phyloP scores from a whole-genome alignment of 2,113 vertebrate genomes.

The Nothobranchius kuhntae region DNA sequence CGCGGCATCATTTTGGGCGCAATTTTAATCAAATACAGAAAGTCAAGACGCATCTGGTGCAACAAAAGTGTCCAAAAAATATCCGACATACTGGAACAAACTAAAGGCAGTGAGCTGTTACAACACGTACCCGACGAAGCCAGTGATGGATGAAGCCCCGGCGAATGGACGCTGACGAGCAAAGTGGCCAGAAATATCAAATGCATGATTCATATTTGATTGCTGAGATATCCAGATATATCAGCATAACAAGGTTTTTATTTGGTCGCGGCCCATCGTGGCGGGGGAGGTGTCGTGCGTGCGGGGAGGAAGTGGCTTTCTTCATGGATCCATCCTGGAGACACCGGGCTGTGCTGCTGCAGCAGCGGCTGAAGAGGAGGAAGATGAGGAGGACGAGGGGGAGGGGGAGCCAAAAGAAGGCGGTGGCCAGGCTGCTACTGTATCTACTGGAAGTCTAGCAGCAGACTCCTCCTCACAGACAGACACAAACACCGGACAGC shows the following conservation, averaged over 20 bases:
- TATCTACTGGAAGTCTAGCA: too few species aligned
- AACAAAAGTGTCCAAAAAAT: slow-evolving; percentile 26
- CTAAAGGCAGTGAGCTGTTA: slow-evolving; percentile 21
- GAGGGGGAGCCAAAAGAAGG: slow-evolving; percentile 64
- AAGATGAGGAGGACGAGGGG: slow-evolving; percentile 18
- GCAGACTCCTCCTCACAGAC: slow-evolving; percentile 57
- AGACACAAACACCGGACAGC: too few species aligned
- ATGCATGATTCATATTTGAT: slow-evolving; percentile 86
- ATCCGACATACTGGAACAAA: too few species aligned
- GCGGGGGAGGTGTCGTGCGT: slow-evolving; percentile 53
- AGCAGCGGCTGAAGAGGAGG: slow-evolving; percentile 52
- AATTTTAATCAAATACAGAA: neutral
- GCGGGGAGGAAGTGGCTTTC: slow-evolving; percentile 43
- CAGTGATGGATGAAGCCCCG: slow-evolving; percentile 72
- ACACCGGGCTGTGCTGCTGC: slow-evolving; percentile 64
- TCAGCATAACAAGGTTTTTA: slow-evolving; percentile 75
- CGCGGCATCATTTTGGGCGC: neutral
- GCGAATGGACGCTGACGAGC: slow-evolving; percentile 78
- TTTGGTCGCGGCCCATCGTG: slow-evolving; percentile 72
- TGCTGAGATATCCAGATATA: slow-evolving; percentile 68
- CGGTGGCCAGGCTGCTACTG: slow-evolving; percentile 66
- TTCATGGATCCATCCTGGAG: slow-evolving; percentile 71
- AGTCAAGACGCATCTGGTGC: neutral
- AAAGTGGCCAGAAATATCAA: slow-evolving; percentile 81
- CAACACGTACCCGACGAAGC: slow-evolving; percentile 79